Conservation (phyloP, 2,113 vertebrate species). For the Notothenia rossii region DNA sequence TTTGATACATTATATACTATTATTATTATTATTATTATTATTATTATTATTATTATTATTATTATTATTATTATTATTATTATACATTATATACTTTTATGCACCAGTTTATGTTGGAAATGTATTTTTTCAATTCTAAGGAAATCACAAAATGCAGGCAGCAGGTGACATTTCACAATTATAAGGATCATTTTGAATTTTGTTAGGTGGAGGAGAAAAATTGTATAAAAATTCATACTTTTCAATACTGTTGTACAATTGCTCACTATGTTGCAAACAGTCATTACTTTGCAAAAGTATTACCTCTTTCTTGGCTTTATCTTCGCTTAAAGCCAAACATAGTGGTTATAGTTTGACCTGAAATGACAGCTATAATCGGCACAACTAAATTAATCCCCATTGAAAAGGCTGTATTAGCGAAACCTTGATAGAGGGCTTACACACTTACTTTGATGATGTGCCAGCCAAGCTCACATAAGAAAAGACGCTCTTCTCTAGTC, state of each 20-base stretch:
- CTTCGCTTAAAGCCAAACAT: background rate
- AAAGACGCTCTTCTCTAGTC: conserved; percentile 37
- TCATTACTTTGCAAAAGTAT: background rate
- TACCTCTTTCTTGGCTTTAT: background rate
- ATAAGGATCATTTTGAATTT: no score
- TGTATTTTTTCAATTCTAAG: no score
- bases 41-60: no score
- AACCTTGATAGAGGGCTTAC: conserved; percentile 15
- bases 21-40: no score
- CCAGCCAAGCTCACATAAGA: conserved; percentile 40
- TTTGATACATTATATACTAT: no score
- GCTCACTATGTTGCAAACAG: background rate
- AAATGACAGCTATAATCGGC: conserved; percentile 8
- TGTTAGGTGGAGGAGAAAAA: no score
- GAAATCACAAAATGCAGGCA: no score
- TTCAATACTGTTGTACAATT: background rate
- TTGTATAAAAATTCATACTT: background rate
- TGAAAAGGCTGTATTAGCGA: conserved; percentile 34
- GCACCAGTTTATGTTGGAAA: no score
- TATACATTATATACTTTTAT: no score
- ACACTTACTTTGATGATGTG: conserved; percentile 33
- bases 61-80: no score
- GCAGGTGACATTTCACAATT: no score
- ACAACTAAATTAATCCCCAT: conserved; percentile 20
- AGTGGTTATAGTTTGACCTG: background rate